Conservation (phyloP, 2,797 vertebrate genomes). For the Pelochelys cantorii region DNA sequence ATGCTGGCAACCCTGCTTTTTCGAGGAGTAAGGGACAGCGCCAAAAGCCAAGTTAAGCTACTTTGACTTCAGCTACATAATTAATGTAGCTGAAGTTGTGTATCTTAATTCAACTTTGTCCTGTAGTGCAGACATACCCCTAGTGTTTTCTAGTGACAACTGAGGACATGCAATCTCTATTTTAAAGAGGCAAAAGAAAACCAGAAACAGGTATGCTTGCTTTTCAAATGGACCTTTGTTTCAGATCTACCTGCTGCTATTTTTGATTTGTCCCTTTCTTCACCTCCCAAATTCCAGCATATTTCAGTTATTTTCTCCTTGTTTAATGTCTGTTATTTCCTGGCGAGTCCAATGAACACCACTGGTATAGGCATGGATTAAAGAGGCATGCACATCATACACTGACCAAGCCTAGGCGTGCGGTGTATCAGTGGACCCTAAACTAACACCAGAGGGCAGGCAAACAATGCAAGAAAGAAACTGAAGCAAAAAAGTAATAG, state of each 20-base stretch:
- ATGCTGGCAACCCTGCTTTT: too few relatives aligned
- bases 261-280: background rate
- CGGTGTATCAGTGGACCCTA: background rate
- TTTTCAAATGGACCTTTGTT: background rate
- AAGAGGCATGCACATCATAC: background rate
- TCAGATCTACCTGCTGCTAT: accelerated
- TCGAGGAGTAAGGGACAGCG: too few relatives aligned
- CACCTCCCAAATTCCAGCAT: background rate
- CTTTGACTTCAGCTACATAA: too few relatives aligned
- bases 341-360: background rate
- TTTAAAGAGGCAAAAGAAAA: constrained; percentile 28
- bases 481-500: accelerated
- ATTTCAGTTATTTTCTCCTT: background rate
- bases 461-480: background rate
- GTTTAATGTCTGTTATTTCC: constrained; percentile 12
- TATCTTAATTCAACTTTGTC: too few relatives aligned
- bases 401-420: accelerated
- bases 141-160: background rate
- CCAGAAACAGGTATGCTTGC: background rate
- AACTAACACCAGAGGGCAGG: constrained; percentile 72
- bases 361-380: accelerated
- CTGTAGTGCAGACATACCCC: too few relatives aligned
- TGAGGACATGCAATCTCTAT: background rate
- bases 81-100: too few relatives aligned
- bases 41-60: too few relatives aligned